phyloP scores from a whole-genome alignment of 2,113 vertebrate genomes.

The Bostrychus sinensis region DNA sequence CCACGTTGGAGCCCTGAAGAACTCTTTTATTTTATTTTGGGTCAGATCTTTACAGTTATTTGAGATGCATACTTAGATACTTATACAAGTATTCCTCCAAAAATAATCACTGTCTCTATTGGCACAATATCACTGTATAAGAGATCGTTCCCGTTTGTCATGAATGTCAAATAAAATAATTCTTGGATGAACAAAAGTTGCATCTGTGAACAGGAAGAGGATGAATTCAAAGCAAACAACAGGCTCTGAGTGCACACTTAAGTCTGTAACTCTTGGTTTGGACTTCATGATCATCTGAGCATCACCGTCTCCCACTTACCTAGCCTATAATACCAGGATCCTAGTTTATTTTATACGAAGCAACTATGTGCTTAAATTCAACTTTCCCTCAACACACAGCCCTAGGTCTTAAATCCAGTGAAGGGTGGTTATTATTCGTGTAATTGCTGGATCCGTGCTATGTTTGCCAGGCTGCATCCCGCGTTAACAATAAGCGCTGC shows the following conservation, averaged over 20 bases:
- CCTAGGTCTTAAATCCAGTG: slow-evolving; percentile 6
- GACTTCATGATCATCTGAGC: slow-evolving; percentile 30
- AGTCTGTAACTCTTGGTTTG: slow-evolving; percentile 57
- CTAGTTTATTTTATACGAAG: background rate
- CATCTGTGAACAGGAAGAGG: no score
- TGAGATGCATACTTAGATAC: no score
- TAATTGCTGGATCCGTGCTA: slow-evolving; percentile 36
- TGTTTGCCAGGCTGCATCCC: slow-evolving; percentile 16
- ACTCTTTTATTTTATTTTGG: no score
- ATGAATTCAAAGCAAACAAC: no score
- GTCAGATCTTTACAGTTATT: no score
- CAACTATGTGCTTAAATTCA: background rate
- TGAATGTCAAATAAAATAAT: no score
- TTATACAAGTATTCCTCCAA: no score
- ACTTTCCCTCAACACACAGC: background rate
- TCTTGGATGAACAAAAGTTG: no score
- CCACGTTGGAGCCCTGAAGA: no score
- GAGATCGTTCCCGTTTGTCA: no score
- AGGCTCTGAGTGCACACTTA: background rate
- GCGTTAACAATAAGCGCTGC: slow-evolving; percentile 46
- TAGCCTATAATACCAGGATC: background rate
- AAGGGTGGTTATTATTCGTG: slow-evolving; percentile 20
- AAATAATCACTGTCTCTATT: no score
- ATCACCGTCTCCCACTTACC: slow-evolving; percentile 38
- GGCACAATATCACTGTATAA: no score